Percentiles rank a stretch among this genome's conserved stretches.
phyloP scores from a whole-genome alignment of 1,140 invertebrate species.

The Rhizoglyphus robini region DNA sequence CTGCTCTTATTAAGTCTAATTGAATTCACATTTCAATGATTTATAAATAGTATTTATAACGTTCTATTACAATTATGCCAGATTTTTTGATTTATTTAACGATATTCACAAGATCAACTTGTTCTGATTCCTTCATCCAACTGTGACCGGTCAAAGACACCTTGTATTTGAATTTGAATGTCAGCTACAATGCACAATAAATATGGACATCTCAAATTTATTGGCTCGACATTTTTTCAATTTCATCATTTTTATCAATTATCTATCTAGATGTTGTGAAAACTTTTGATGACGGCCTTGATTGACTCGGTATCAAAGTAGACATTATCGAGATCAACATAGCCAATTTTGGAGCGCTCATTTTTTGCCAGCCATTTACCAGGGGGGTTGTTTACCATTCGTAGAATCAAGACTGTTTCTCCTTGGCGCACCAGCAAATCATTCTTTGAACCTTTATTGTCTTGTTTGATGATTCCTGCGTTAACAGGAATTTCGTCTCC shows the following conservation, averaged over 20 bases:
- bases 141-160: no score
- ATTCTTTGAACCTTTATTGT: constrained; percentile 19
- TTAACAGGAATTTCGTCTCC: constrained; percentile 27
- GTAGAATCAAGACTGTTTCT: constrained; percentile 25
- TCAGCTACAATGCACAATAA: no score
- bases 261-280: neutral
- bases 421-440: constrained; percentile 24
- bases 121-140: no score
- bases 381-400: constrained; percentile 27
- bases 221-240: no score
- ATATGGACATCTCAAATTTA: no score
- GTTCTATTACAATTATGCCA: no score
- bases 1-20: constrained; percentile 82
- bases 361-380: constrained; percentile 28
- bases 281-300: constrained; percentile 25
- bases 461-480: constrained; percentile 25
- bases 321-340: constrained; percentile 27
- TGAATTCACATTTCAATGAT: neutral
- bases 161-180: no score
- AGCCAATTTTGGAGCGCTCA: constrained; percentile 28
- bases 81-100: no score
- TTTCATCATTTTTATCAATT: no score
- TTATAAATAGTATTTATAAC: no score
- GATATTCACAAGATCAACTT: no score
- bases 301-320: constrained; percentile 26